Evolutionary conservation across 2,113 vertebrate genomes (phyloP).

Genomic region (Paralichthys olivaceus): DNA sequence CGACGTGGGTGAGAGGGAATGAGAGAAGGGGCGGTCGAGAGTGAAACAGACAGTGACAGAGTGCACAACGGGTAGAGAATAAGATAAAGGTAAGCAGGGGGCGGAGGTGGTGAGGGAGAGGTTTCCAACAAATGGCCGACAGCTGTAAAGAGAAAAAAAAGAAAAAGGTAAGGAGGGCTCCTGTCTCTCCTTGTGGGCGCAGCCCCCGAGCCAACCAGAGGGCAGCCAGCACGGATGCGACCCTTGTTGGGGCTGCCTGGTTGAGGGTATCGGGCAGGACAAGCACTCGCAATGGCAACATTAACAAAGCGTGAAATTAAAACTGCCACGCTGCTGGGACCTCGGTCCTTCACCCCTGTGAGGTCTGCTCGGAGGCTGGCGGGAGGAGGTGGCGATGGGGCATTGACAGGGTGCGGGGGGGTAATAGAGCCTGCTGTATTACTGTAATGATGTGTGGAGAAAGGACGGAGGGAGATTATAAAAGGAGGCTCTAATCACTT

Average conservation of each 20-base stretch:
- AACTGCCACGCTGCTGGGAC: conserved; percentile 76
- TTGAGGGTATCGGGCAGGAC: conserved; percentile 59
- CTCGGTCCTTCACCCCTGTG: conserved; percentile 51
- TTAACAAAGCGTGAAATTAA: conserved; percentile 87
- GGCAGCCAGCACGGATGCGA: conserved; percentile 67
- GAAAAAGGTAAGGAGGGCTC: conserved; percentile 16
- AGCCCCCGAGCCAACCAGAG: conserved; percentile 54
- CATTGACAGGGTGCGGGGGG: conserved; percentile 61
- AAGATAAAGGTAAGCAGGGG: conserved; percentile 64
- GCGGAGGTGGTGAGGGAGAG: conserved; percentile 54
- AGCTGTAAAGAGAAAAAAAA: conserved; percentile 16
- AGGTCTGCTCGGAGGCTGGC: conserved; percentile 49
- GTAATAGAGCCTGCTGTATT: conserved; percentile 82
- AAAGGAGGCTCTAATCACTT: conserved; percentile 73
- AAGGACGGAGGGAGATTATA: conserved; percentile 72
- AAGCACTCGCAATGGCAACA: conserved; percentile 62
- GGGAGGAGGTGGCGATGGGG: conserved; percentile 42
- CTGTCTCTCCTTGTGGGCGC: background rate
- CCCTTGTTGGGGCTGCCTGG: conserved; percentile 38
- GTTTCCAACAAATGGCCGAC: conserved; percentile 52
- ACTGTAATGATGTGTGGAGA: conserved; percentile 81
- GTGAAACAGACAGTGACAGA: conserved; percentile 76
- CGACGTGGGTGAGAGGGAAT: conserved; percentile 62
- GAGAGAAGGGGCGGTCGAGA: conserved; percentile 56
- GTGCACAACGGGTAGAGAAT: conserved; percentile 50